Evolutionary conservation across 2,113 vertebrate species (phyloP).

Genomic region (Pionites leucogaster): DNA sequence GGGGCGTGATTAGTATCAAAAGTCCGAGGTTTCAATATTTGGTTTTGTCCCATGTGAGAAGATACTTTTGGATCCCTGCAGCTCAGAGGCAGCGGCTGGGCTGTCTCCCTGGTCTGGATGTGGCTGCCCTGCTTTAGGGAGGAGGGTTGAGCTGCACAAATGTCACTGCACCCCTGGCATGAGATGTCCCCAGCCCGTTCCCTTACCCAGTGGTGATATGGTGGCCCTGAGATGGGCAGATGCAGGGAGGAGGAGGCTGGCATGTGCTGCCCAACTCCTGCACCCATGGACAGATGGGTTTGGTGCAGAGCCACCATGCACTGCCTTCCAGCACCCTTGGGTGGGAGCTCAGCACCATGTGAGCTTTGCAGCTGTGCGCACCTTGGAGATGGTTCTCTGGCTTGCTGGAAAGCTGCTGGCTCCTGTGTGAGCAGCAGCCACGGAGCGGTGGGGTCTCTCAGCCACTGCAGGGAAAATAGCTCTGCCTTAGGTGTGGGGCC

Average conservation of each 20-base stretch:
- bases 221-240: neutral
- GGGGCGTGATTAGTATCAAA: neutral
- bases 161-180: neutral
- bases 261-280: neutral
- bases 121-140: neutral
- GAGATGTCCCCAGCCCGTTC: neutral
- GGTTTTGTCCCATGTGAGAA: neutral
- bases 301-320: rapidly evolving
- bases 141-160: neutral
- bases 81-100: neutral
- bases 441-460: neutral
- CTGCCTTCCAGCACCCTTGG: neutral
- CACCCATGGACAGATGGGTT: neutral
- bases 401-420: neutral
- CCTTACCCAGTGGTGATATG: neutral
- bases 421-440: neutral
- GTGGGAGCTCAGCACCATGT: neutral
- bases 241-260: neutral
- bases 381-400: neutral
- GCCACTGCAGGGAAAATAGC: neutral
- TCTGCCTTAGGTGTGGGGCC: neutral
- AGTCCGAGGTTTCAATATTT: conserved; percentile 8
- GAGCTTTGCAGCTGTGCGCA: rapidly evolving
- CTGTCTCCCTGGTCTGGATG: no score
- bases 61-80: neutral